These are phyloP conservation scores for Diceros bicornis DNA, from an alignment of 2,797 vertebrate species.

Conservation along the genomic window DNA sequence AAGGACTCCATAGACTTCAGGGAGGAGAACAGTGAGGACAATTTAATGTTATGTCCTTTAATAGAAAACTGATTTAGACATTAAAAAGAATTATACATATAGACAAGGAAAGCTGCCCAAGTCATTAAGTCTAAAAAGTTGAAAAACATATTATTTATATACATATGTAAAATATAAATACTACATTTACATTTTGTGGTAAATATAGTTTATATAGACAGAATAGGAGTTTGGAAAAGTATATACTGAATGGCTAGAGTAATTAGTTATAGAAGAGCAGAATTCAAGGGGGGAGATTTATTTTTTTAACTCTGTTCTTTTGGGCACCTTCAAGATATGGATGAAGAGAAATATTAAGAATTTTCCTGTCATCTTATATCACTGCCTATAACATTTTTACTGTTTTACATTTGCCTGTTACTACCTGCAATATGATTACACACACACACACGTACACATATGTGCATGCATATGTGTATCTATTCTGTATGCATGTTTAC, in stretches of 20 bases:
- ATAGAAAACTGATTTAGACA: not conserved
- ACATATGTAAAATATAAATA: not conserved
- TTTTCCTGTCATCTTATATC: not conserved
- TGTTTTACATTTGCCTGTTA: not conserved
- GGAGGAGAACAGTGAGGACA: not conserved
- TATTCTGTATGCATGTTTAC: not conserved
- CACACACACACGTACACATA: not conserved
- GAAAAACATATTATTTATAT: not conserved
- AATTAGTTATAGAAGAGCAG: not conserved
- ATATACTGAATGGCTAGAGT: not conserved
- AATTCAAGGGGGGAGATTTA: not conserved
- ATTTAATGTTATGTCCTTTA: not conserved
- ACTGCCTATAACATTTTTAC: not conserved
- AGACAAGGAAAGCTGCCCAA: not conserved
- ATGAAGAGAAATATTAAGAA: not conserved
- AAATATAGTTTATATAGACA: conserved; percentile 5
- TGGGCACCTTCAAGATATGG: not conserved
- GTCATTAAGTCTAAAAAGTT: not conserved
- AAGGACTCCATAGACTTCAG: not conserved
- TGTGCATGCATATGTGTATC: not conserved
- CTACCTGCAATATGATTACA: not conserved
- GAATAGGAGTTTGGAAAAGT: conserved; percentile 4
- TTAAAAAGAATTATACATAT: not conserved
- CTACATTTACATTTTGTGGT: not conserved
- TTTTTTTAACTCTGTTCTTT: conserved; percentile 38